phyloP scores from a whole-genome alignment of 2,113 vertebrate species.

The Dascyllus trimaculatus region DNA sequence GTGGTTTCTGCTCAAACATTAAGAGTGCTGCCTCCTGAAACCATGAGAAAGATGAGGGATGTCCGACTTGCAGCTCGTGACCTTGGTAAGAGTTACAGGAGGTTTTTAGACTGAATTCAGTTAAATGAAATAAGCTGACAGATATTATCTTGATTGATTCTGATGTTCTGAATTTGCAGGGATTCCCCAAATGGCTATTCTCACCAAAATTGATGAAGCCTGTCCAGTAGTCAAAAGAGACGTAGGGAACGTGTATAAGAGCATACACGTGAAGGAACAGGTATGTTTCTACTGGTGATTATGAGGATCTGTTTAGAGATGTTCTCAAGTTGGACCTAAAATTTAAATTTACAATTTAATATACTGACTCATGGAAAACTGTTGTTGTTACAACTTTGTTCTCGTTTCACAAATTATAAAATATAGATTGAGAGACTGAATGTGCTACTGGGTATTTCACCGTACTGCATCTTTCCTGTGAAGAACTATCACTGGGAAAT shows the following conservation, averaged over 20 bases:
- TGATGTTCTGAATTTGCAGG: slow-evolving; percentile 2
- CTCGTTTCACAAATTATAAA: too few relatives aligned
- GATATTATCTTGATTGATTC: not conserved
- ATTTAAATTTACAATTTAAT: too few relatives aligned
- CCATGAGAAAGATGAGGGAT: slow-evolving; percentile 18
- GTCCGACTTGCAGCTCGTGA: slow-evolving; percentile 34
- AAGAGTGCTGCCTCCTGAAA: fast-evolving
- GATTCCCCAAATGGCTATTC: slow-evolving; percentile 48
- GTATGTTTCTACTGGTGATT: not conserved
- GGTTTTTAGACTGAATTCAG: not conserved
- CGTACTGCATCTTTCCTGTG: slow-evolving; percentile 4
- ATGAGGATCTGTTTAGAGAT: too few relatives aligned
- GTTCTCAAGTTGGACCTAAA: too few relatives aligned
- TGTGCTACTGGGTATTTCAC: not conserved
- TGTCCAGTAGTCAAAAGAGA: not conserved
- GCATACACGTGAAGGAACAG: slow-evolving; percentile 13
- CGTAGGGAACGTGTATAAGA: slow-evolving; percentile 7
- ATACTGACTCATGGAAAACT: too few relatives aligned
- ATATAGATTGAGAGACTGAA: not conserved
- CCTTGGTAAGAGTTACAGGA: slow-evolving; percentile 25
- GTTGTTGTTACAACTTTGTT: too few relatives aligned
- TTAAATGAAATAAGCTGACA: not conserved
- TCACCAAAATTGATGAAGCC: slow-evolving; percentile 53
- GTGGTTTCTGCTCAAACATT: not conserved
- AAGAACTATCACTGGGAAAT: slow-evolving; percentile 21